These are phyloP conservation scores for Gavialis gangeticus DNA, from an alignment of 2,113 vertebrate species.

Conservation along the genomic window DNA sequence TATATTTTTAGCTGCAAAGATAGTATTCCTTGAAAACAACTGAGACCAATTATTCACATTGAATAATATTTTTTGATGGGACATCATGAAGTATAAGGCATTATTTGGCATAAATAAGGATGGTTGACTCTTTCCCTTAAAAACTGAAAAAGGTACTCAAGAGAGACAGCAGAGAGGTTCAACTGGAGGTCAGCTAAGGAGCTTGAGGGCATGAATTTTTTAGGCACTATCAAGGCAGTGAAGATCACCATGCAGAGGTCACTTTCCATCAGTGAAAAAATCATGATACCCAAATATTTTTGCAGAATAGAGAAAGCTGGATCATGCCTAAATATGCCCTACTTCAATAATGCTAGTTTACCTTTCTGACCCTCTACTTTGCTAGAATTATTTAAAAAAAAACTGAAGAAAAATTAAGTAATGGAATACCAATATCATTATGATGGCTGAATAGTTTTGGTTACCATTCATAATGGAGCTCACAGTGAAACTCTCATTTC, in stretches of 20 bases:
- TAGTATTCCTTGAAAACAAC: slow-evolving; percentile 5
- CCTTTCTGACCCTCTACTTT: not conserved
- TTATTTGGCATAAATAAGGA: slow-evolving; percentile 9
- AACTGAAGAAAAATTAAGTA: not conserved
- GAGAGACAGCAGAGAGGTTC: slow-evolving; percentile 54
- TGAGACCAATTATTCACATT: not conserved
- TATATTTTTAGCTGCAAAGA: slow-evolving; percentile 36
- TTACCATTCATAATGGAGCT: fast-evolving
- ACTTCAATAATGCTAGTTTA: not conserved
- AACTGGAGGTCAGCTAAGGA: slow-evolving; percentile 65
- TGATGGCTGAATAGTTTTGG: not conserved
- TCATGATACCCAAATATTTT: slow-evolving; percentile 34
- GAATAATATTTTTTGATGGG: not conserved
- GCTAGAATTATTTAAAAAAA: not conserved
- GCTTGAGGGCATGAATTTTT: slow-evolving; percentile 62
- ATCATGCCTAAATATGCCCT: not conserved
- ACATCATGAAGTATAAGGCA: not conserved
- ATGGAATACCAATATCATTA: not conserved
- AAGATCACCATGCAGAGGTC: slow-evolving; percentile 52
- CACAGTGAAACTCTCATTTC: not conserved
- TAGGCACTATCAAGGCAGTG: slow-evolving; percentile 54
- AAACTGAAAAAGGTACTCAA: slow-evolving; percentile 31
- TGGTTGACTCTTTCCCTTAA: slow-evolving; percentile 37
- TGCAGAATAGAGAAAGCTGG: not conserved
- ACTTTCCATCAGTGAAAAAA: slow-evolving; percentile 42